Evolutionary conservation across 2,888 invertebrate species (phyloP), one percentile per base, ranked within the genome.

Genomic region (Agrochola circellaris): DNA sequence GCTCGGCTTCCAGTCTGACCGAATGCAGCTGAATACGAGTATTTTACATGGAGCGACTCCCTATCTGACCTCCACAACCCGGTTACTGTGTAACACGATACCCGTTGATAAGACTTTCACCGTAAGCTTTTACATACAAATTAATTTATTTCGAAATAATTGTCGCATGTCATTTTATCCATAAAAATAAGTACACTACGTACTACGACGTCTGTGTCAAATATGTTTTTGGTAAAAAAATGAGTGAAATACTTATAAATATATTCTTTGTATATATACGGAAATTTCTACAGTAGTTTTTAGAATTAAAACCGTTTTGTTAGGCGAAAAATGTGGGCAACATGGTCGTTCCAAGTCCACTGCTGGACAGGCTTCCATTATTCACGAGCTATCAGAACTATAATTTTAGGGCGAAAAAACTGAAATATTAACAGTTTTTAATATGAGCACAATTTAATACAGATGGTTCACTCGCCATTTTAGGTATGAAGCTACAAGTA

Each of bases 221-320:
- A 82, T 68, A 75, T 70, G 48, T 71, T 68, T 71, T 82, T 82
- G 26, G 58, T 70, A n/a, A 60, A 68, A 58, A 75, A 38, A 75
- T 64, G 75, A 79, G 68, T 86, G 79, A 75, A 84, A 73, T 9
- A 45, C 42, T 82, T 38, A 69, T 70, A 66, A 74, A 77, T 75
- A 75, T 70, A 69, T 73, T 82, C 73, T 85, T 77, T 85, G 87
- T 85, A 72, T 86, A 85, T 85, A 85, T 69, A 84, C 69, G 81
- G 23, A 84, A 75, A 67, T 77, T 78, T 78, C 66, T 66, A 79
- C 66, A 30, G 70, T 83, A 82, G 74, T 60, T 60, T 26, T 71
- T 79, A 73, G 79, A 66, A 51, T 73, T 61, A 20, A 38, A 62
- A 48, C 45, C 51, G 61, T 13, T 80, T 65, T 67, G 2, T 65